Evolutionary conservation across 2,888 invertebrate species (phyloP).

Genomic region (Brachyopa scutellaris): DNA sequence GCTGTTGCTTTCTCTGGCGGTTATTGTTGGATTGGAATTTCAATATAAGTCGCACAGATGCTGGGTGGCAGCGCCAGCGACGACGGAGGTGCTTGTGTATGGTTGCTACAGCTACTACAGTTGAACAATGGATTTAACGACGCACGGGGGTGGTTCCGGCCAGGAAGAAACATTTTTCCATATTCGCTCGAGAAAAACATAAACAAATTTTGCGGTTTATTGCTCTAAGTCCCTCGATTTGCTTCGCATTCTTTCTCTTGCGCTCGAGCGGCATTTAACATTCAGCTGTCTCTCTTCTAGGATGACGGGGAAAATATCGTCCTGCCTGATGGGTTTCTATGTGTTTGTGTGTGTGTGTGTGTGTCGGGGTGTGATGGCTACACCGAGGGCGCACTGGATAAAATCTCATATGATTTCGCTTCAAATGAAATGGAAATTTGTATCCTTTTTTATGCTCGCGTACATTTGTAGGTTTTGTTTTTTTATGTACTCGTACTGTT

Average conservation of each 20-base stretch:
- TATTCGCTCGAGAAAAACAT: conserved; percentile 74
- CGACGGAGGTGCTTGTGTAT: conserved; percentile 12
- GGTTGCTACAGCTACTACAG: conserved; percentile 55
- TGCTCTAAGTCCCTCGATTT: conserved; percentile 75
- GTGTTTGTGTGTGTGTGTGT: too few relatives aligned
- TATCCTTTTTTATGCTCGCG: conserved; percentile 70
- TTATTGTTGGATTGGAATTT: conserved; percentile 72
- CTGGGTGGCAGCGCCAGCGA: conserved; percentile 31
- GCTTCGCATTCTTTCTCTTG: conserved; percentile 54
- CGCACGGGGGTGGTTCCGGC: conserved; percentile 59
- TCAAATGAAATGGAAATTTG: conserved; percentile 73
- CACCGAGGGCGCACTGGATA: conserved; percentile 62
- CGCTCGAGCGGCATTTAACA: conserved; percentile 44
- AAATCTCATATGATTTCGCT: conserved; percentile 72
- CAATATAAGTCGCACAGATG: conserved; percentile 72
- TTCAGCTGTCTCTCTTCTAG: conserved; percentile 60
- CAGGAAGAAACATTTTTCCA: conserved; percentile 72
- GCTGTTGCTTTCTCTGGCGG: conserved; percentile 69
- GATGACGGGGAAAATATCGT: conserved; percentile 41
- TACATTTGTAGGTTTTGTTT: conserved; percentile 65
- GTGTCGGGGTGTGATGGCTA: conserved; percentile 42
- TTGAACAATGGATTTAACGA: conserved; percentile 71
- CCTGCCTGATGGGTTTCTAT: not conserved
- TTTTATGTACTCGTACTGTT: conserved; percentile 66
- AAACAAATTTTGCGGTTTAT: conserved; percentile 76